Conservation (phyloP, 2,888 invertebrate species). For the Homarus gammarus region DNA sequence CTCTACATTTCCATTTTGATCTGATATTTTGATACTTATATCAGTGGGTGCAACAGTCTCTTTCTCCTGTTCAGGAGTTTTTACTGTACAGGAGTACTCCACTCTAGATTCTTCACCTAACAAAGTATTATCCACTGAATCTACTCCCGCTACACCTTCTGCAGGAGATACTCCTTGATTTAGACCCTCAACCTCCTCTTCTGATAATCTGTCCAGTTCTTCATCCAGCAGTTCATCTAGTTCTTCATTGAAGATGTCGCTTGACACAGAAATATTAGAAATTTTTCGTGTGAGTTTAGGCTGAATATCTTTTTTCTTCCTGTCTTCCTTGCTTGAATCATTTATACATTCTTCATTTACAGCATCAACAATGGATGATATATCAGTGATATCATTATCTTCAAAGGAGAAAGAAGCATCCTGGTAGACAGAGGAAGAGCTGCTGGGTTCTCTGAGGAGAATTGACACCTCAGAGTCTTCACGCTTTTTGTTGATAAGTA, state of each 20-base stretch:
- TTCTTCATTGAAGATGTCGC: conserved; percentile 64
- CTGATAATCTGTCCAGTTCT: conserved; percentile 63
- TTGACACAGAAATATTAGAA: conserved; percentile 53
- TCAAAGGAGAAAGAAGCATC: conserved; percentile 26
- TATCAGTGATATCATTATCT: background rate
- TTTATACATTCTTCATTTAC: conserved; percentile 13
- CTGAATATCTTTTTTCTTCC: background rate
- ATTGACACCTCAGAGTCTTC: background rate
- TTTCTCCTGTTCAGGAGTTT: background rate
- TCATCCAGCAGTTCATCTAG: conserved; percentile 64
- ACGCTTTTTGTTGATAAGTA: background rate
- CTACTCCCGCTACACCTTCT: background rate
- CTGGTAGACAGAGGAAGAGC: conserved; percentile 45
- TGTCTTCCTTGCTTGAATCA: conserved; percentile 1
- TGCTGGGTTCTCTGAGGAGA: conserved; percentile 37
- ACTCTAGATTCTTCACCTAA: background rate
- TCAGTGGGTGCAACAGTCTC: background rate
- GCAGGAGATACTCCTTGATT: background rate
- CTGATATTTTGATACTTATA: background rate
- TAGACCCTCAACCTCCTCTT: conserved; percentile 19
- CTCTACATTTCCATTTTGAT: background rate
- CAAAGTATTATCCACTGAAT: background rate
- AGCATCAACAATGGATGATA: conserved; percentile 33
- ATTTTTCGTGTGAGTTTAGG: conserved; percentile 40
- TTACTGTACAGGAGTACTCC: background rate